phyloP scores from a whole-genome alignment of 2,797 vertebrate genomes.

The Myiotriccus ornatus region DNA sequence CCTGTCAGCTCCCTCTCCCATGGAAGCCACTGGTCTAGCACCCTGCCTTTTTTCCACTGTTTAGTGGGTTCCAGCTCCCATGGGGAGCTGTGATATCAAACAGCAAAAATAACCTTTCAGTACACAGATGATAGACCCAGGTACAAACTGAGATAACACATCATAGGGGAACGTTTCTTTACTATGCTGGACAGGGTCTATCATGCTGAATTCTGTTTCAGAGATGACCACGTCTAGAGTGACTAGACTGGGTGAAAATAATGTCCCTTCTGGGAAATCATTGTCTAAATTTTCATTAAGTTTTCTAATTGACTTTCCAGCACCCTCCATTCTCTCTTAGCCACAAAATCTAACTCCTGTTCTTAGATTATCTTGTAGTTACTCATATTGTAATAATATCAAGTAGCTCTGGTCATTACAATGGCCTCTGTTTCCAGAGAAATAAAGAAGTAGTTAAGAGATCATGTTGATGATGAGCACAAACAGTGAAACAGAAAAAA shows the following conservation, averaged over 20 bases:
- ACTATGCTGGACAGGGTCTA: background rate
- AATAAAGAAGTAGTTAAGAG: background rate
- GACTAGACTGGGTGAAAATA: background rate
- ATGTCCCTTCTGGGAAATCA: background rate
- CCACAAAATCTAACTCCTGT: background rate
- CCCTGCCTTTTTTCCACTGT: background rate
- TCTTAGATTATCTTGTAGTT: background rate
- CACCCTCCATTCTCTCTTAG: background rate
- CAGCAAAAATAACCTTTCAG: background rate
- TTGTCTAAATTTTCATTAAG: background rate
- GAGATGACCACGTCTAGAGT: background rate
- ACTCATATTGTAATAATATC: background rate
- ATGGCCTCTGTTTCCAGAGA: background rate
- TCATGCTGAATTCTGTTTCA: background rate
- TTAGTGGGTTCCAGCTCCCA: accelerated
- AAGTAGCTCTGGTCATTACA: background rate
- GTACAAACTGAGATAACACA: background rate
- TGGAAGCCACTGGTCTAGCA: background rate
- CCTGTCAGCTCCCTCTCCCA: background rate
- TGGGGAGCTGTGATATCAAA: background rate
- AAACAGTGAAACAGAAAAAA: background rate
- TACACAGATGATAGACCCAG: background rate
- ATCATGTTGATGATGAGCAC: background rate
- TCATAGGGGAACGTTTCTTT: background rate
- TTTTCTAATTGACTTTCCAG: background rate